Evolutionary conservation across 2,113 vertebrate species (phyloP).

Genomic region (Phylloscopus trochiloides): DNA sequence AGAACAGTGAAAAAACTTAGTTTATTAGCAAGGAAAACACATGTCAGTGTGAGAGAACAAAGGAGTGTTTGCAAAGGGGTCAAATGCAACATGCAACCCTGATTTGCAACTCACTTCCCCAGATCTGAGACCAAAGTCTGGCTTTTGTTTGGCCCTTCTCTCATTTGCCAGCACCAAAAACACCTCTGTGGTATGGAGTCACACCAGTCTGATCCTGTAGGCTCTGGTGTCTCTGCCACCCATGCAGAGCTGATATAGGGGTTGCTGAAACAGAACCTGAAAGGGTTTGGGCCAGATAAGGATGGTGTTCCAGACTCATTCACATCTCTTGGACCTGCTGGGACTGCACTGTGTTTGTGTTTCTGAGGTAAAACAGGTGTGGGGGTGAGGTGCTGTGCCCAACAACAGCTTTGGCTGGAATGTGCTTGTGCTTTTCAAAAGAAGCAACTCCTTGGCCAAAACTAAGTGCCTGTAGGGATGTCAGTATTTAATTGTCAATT

Average conservation of each 20-base stretch:
- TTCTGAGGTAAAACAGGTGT: neutral
- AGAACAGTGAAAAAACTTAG: neutral
- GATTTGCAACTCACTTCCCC: neutral
- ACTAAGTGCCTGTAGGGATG: rapidly evolving
- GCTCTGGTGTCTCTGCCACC: neutral
- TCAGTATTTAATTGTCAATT: neutral
- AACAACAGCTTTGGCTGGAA: neutral
- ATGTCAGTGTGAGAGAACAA: neutral
- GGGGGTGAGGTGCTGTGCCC: neutral
- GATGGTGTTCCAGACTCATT: neutral
- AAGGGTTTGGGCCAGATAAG: neutral
- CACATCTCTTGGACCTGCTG: neutral
- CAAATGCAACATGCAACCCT: neutral
- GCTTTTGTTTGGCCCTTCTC: neutral
- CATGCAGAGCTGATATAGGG: neutral
- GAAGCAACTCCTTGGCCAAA: neutral
- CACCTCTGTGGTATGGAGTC: neutral
- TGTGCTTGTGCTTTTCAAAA: neutral
- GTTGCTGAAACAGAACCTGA: neutral
- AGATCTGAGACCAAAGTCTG: neutral
- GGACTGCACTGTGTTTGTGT: neutral
- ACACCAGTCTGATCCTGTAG: neutral
- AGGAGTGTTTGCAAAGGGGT: neutral
- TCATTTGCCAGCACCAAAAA: neutral
- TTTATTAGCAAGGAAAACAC: neutral